These are phyloP conservation scores for Ciconia maguari DNA, from an alignment of 2,113 vertebrate genomes.

Conservation along the genomic window DNA sequence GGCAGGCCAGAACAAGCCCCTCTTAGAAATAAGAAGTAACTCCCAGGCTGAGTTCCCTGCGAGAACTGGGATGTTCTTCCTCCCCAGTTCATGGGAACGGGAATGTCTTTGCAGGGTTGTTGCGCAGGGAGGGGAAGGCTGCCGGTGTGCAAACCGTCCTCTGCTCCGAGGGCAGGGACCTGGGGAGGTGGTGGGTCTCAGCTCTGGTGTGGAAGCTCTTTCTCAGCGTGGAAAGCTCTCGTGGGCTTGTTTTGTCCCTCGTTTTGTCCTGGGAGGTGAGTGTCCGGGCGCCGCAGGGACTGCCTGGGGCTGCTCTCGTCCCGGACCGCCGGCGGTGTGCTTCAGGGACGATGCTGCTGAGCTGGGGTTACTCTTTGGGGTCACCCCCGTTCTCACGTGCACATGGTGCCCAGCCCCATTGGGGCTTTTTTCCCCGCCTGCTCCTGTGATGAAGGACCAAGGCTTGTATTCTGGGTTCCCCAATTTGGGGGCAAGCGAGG, in stretches of 20 bases:
- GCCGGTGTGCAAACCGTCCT: no score
- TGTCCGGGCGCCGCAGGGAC: neutral
- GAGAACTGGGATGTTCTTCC: neutral
- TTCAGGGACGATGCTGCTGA: neutral
- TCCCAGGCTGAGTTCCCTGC: neutral
- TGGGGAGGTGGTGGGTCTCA: fast-evolving
- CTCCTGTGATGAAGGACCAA: neutral
- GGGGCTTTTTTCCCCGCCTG: neutral
- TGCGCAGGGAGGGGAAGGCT: neutral
- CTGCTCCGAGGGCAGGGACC: neutral
- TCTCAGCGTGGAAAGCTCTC: neutral
- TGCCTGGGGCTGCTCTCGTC: neutral
- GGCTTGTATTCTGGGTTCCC: neutral
- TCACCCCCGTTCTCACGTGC: neutral
- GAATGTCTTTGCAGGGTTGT: neutral
- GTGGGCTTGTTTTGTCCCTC: neutral
- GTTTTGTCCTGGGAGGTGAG: neutral
- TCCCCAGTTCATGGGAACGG: neutral
- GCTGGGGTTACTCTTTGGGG: neutral
- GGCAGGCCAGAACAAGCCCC: neutral
- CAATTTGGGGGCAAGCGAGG: neutral
- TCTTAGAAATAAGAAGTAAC: neutral
- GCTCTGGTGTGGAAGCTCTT: neutral
- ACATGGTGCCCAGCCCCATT: neutral
- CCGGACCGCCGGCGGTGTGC: fast-evolving